A percentile compares a stretch with the other conserved stretches of the same genome.
These are phyloP conservation scores for Heterodera schachtii DNA, from an alignment of 1,140 invertebrate genomes.

Conservation along the genomic window DNA sequence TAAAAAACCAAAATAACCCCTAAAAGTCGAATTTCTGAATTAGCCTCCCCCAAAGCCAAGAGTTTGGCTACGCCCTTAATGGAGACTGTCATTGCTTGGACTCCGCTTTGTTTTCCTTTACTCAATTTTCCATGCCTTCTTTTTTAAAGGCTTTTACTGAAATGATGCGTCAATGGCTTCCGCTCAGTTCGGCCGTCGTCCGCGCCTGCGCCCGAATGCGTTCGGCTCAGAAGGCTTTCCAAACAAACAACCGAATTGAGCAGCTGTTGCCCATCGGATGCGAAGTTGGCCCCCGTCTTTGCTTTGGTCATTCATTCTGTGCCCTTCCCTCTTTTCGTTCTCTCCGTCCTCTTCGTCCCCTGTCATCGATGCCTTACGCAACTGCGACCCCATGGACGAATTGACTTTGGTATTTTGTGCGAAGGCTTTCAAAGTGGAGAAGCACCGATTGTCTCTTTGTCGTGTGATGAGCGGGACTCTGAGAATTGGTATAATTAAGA, in stretches of 20 bases:
- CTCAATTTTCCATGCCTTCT: neutral
- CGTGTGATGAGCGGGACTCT: constrained; percentile 57
- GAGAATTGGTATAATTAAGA: constrained; percentile 30
- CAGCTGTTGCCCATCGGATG: constrained; percentile 9
- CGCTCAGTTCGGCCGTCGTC: constrained; percentile 49
- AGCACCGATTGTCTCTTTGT: constrained; percentile 50
- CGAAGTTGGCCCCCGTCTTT: neutral
- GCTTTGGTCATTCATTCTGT: too few species aligned
- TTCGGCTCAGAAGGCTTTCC: constrained; percentile 47
- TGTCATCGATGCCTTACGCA: constrained; percentile 1
- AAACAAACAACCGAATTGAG: constrained; percentile 24
- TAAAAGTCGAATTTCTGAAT: too few species aligned
- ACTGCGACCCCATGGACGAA: constrained; percentile 33
- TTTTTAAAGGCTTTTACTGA: constrained; percentile 56
- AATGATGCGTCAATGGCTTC: constrained; percentile 54
- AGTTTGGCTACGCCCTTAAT: too few species aligned
- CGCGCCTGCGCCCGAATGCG: constrained; percentile 39
- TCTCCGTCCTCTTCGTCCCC: constrained; percentile 1
- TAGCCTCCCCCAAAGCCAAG: too few species aligned
- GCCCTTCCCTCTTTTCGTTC: neutral
- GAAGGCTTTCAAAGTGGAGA: constrained; percentile 49
- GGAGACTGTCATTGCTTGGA: too few species aligned
- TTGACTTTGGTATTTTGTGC: constrained; percentile 40
- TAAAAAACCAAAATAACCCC: too few species aligned
- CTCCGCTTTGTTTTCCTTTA: neutral